Evolutionary conservation across 2,888 invertebrate genomes (phyloP), one percentile per base, ranked within the genome.

Genomic region (Lamproptera curius): DNA sequence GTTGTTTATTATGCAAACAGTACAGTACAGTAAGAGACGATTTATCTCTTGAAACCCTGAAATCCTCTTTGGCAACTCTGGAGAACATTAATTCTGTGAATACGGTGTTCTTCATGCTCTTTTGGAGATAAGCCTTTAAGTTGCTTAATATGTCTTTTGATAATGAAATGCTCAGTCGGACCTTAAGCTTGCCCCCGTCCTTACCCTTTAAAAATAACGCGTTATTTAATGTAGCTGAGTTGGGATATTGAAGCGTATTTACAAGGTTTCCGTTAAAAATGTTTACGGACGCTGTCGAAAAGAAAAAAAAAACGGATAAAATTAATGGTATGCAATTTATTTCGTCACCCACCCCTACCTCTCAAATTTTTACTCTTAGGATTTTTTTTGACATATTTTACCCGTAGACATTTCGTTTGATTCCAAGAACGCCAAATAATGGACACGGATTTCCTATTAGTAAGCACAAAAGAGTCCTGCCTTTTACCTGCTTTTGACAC

Each of bases 21-120:
- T n/a, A 38, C 26, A 15, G 38, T 33, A 47, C 42, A 42, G 38
- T 47, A 31, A 17, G 37, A 45, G 37, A 26, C 28, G 41, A 41
- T 41, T 34, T 40, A 46, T 46, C 26, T 42, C 17, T 16, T 23
- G 17, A 31, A 44, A 44, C 49, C 50, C 31, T 38, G 42, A 13
- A 34, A 48, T 46, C 50, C 34, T 42, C 42, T 42, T 39, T 41
- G 41, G 50, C 38, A 34, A 39, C 33, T 43, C 35, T 31, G 23
- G 31, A 46, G 46, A 46, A 45, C 43, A 46, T 48, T 51, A 51
- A 53, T 51, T 36, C 42, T 37, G 36, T 40, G 43, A 51, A 46
- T 35, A 49, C 59, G 62, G 62, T 61, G 61, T 67, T 62, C 65
- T 60, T 65, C 57, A 60, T 63, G 60, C 58, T 50, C 50, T 57